Conservation (phyloP, 1,140 invertebrate species). For the Melipona quadrifasciata region DNA sequence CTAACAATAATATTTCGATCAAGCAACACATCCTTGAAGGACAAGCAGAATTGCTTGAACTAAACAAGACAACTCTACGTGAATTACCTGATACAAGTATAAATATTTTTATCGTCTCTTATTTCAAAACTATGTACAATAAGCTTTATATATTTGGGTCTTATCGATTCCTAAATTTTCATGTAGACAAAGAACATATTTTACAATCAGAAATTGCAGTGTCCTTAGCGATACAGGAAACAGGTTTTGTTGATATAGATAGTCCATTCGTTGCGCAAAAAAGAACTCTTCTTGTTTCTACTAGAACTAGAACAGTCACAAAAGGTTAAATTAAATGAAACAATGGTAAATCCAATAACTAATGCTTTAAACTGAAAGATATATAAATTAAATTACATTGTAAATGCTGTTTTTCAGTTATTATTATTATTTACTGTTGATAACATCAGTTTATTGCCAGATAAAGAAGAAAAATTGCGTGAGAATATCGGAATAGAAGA, state of each 20-base stretch:
- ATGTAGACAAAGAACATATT: background rate
- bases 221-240: conserved; percentile 56
- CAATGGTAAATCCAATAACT: conserved; percentile 59
- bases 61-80: too few species aligned
- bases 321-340: conserved; percentile 60
- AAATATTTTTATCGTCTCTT: background rate
- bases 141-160: background rate
- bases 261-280: conserved; percentile 61
- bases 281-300: conserved; percentile 52
- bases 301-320: conserved; percentile 57
- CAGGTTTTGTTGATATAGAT: conserved; percentile 59
- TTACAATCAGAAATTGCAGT: conserved; percentile 38
- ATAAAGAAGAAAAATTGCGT: conserved; percentile 81
- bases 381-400: background rate
- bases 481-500: conserved; percentile 75
- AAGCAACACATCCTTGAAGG: background rate
- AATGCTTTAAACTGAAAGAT: background rate
- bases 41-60: too few species aligned
- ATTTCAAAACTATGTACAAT: background rate
- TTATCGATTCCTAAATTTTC: conserved; percentile 4
- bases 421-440: conserved; percentile 79
- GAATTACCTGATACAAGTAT: conserved; percentile 30
- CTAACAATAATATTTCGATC: background rate
- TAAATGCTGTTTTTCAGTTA: conserved; percentile 70
- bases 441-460: conserved; percentile 82